Conservation (phyloP, 1,140 invertebrate genomes). For the Eumeta japonica region DNA sequence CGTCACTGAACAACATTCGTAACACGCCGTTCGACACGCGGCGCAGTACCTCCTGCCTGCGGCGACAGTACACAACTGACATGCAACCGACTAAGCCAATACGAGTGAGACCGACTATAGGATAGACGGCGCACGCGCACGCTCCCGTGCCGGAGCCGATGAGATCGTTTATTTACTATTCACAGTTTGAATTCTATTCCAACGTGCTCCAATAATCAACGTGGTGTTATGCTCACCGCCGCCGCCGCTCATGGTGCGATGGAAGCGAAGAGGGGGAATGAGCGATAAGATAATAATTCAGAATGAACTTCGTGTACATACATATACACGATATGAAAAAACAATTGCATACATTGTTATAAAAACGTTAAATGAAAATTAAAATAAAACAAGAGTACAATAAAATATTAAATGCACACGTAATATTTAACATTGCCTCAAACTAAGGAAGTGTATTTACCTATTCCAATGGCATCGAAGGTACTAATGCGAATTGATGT, state of each 20-base stretch:
- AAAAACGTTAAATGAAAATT: neutral
- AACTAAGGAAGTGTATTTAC: too few species aligned
- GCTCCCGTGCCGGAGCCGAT: slow-evolving; percentile 15
- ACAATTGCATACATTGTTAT: too few species aligned
- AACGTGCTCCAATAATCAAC: slow-evolving; percentile 44
- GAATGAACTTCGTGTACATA: too few species aligned
- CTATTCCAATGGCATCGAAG: too few species aligned
- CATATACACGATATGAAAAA: too few species aligned
- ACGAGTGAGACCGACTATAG: neutral
- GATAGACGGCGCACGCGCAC: slow-evolving; percentile 27
- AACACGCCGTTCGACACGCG: neutral
- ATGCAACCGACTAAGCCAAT: too few species aligned
- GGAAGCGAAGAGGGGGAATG: neutral
- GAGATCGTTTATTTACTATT: slow-evolving; percentile 48
- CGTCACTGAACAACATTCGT: neutral
- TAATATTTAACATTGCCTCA: neutral
- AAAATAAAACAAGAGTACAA: neutral
- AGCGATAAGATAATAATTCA: neutral
- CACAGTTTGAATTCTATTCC: slow-evolving; percentile 45
- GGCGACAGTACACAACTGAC: neutral
- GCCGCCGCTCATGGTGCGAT: neutral
- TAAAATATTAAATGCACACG: neutral
- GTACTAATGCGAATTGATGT: too few species aligned
- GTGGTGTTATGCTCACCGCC: slow-evolving; percentile 13
- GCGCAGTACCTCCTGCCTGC: neutral